A percentile compares a stretch with the other conserved stretches of the same genome.
Conservation (phyloP, 2,113 vertebrate genomes). For the Sphyrna mokarran region DNA sequence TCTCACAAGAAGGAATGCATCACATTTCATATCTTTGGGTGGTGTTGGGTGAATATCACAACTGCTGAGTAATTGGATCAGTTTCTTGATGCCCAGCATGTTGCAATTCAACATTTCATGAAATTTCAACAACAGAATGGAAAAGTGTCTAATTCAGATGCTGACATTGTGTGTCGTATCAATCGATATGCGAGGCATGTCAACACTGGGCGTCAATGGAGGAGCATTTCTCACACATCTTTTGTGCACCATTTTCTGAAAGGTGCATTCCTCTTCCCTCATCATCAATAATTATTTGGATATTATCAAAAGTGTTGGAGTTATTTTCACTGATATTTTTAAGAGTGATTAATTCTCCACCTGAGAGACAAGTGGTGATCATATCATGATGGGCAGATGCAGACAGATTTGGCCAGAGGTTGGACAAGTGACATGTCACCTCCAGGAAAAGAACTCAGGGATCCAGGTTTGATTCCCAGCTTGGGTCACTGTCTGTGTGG, state of each 20-base stretch:
- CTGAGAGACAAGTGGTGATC: background rate
- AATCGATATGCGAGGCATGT: background rate
- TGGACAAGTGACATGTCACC: background rate
- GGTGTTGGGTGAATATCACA: background rate
- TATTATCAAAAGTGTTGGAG: background rate
- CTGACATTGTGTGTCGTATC: background rate
- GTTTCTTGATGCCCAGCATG: background rate
- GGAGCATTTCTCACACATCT: background rate
- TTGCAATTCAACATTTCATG: background rate
- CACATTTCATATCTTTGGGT: background rate
- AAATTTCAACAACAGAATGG: background rate
- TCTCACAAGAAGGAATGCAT: background rate
- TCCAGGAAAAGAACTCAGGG: background rate
- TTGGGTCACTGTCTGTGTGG: no score
- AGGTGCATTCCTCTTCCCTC: background rate
- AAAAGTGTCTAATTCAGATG: background rate
- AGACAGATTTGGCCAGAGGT: background rate
- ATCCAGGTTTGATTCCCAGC: no score
- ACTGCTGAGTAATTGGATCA: background rate
- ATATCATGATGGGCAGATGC: background rate
- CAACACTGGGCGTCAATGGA: background rate
- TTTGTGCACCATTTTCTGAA: background rate
- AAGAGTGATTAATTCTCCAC: background rate
- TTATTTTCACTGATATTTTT: background rate
- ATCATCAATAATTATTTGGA: background rate